Conservation (phyloP, 2,888 invertebrate genomes). For the Ectemnius cavifrons region DNA sequence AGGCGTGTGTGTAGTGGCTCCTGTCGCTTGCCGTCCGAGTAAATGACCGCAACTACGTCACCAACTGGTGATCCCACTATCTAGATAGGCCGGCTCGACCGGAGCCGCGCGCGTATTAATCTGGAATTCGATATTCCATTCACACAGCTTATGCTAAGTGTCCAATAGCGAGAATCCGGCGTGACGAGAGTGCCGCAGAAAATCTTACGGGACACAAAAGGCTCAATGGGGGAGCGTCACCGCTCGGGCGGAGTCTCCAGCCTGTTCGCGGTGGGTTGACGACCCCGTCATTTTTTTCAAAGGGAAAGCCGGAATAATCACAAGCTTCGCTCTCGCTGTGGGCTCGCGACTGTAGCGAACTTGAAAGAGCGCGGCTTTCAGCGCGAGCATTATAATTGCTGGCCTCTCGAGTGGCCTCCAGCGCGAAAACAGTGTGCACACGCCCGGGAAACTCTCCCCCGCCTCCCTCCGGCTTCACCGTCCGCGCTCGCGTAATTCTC, state of each 20-base stretch:
- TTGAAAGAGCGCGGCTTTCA: conserved; percentile 1
- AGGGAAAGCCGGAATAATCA: conserved; percentile 32
- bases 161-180: conserved; percentile 4
- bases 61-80: neutral
- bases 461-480: neutral
- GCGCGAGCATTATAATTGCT: neutral
- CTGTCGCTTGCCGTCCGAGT: neutral
- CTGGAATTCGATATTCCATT: conserved; percentile 38
- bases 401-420: too few species aligned
- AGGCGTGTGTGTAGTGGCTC: neutral
- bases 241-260: neutral
- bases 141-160: conserved; percentile 48
- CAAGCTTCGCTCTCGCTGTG: neutral
- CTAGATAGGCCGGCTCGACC: conserved; percentile 4
- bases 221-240: conserved; percentile 12
- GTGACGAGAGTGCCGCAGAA: conserved; percentile 10
- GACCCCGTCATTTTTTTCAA: conserved; percentile 28
- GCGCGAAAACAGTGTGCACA: too few species aligned
- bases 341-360: neutral
- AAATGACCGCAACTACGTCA: conserved; percentile 2
- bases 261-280: conserved; percentile 5
- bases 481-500: neutral
- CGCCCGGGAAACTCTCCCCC: neutral
- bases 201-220: neutral
- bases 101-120: conserved; percentile 23